Evolutionary conservation across 2,888 invertebrate genomes (phyloP).

Genomic region (Pediacus dermestoides): DNA sequence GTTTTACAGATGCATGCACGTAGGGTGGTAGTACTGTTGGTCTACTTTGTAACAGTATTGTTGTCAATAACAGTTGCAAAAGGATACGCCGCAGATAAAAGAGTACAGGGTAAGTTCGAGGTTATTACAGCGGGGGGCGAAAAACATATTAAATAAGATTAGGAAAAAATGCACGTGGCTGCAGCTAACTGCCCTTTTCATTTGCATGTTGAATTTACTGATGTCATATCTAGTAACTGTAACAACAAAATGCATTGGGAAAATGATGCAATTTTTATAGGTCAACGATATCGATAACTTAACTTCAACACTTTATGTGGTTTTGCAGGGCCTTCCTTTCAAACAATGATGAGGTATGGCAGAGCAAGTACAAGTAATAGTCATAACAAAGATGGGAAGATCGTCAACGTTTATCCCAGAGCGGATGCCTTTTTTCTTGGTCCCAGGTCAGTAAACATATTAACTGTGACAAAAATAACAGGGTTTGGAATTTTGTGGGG

Average conservation of each 20-base stretch:
- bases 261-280: too few species aligned
- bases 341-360: constrained; percentile 40
- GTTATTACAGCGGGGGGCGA: too few species aligned
- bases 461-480: too few species aligned
- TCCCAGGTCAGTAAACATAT: constrained; percentile 34
- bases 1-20: constrained; percentile 44
- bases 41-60: constrained; percentile 38
- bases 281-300: too few species aligned
- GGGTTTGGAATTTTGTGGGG: too few species aligned
- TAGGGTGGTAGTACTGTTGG: constrained; percentile 36
- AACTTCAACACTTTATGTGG: constrained; percentile 13
- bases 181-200: too few species aligned
- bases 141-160: too few species aligned
- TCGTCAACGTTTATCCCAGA: constrained; percentile 37
- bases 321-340: constrained; percentile 34
- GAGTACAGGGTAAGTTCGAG: constrained; percentile 38
- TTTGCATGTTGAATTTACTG: too few species aligned
- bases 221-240: too few species aligned
- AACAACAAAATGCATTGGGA: too few species aligned
- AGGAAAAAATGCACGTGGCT: too few species aligned
- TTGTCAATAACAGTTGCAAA: constrained; percentile 34
- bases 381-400: constrained; percentile 28
- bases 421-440: constrained; percentile 42
- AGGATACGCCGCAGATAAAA: constrained; percentile 37
- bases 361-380: constrained; percentile 31